Evolutionary conservation across 2,113 vertebrate species (phyloP), one percentile per base, ranked within the genome.

Genomic region (Todiramphus saurophagus): DNA sequence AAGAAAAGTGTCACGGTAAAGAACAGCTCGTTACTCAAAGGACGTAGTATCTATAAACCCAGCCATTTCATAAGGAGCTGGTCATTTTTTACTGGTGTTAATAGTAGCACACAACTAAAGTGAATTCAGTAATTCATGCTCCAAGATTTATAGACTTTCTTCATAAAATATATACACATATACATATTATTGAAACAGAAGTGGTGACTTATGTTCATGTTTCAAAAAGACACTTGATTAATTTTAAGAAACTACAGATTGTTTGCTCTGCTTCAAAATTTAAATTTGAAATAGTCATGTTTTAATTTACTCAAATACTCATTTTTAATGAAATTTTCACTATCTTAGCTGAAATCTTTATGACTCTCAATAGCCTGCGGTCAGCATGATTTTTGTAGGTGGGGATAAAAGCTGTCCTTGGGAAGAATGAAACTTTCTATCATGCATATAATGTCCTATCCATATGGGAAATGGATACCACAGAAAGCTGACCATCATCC

Each of bases 1-100:
- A 82, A 23, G 73, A 92, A 78, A 94, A 86, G 23, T 35, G 64
- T 92, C 77, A 91, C 79, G 39, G 62, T 84, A 85, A 94, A 89
- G 87, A 91, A 72, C 53, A 91, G 74, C 44, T 93, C 64, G 37
- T 88, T 85, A 88, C 60, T 88, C 83, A 76, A 88, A 93, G 30
- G 51, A 96, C 56, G 64, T 7, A 79, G 19, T 14, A 70, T 69
- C 77, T 86, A 48, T 63, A 83, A 91, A 95, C 37, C 17, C 37
- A 93, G 72, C 5, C 46, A 77, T 67, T 37, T 67, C 69, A 77
- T 50, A 46, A 92, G 39, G 60, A 95, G 46, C 25, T 63, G 85
- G 85, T 85, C 78, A 90, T 77, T 93, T 91, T 87, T 66, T 74
- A 48, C 44, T 56, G 30, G 33, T 74, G 48, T 64, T 83, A 91